phyloP scores from a whole-genome alignment of 2,797 vertebrate species.

The Cossypha dichroa region DNA sequence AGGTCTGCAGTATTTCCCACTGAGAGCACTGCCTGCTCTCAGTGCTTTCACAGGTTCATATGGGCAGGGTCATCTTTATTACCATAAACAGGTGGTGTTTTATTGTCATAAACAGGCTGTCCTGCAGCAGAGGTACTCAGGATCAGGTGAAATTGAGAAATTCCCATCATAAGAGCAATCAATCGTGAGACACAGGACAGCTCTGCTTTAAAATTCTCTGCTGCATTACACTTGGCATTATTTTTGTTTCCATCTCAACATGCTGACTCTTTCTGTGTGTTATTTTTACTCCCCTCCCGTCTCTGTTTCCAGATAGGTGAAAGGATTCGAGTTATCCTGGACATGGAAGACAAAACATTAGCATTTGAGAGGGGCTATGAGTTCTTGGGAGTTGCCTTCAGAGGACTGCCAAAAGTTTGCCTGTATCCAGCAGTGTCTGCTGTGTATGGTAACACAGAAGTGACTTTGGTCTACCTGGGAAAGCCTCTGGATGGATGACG shows the following conservation, averaged over 20 bases:
- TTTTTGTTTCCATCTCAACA: neutral
- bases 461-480: slow-evolving; percentile 99
- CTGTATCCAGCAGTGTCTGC: slow-evolving; percentile 97
- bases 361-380: slow-evolving; percentile 98
- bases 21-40: neutral
- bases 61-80: neutral
- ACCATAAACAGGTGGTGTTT: rapidly evolving
- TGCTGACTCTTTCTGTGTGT: neutral
- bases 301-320: slow-evolving; percentile 92
- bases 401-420: slow-evolving; percentile 94
- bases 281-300: neutral
- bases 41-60: rapidly evolving
- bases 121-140: neutral
- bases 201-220: neutral
- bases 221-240: rapidly evolving
- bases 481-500: slow-evolving; percentile 94
- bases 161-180: rapidly evolving
- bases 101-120: neutral
- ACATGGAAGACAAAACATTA: slow-evolving; percentile 99
- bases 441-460: slow-evolving; percentile 98
- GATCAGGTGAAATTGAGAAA: neutral
- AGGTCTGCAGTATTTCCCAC: neutral
- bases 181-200: neutral
- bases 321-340: slow-evolving; percentile 97
- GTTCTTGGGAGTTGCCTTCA: slow-evolving; percentile 96